Conservation (phyloP, 2,797 vertebrate species). For the Acipenser transmontanus region DNA sequence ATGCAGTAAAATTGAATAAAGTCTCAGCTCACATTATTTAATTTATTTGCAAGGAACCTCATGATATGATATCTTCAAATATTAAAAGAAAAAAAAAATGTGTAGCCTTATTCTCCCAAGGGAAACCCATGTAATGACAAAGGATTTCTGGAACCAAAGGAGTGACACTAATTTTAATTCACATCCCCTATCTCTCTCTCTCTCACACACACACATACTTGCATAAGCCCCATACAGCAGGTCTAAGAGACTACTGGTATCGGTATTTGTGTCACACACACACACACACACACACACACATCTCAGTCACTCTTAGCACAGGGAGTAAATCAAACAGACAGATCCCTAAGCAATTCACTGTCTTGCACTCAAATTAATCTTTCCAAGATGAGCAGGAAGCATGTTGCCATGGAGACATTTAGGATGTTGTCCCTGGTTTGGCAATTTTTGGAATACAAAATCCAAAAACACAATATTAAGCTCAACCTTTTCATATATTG, state of each 20-base stretch:
- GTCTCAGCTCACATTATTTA: too few species aligned
- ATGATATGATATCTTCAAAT: background rate
- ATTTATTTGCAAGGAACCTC: background rate
- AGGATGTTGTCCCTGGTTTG: constrained; percentile 7
- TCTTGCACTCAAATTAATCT: constrained; percentile 1
- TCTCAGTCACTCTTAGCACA: background rate
- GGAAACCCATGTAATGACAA: background rate
- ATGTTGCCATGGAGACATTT: constrained; percentile 19
- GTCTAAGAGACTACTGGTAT: background rate
- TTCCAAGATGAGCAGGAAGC: constrained; percentile 4
- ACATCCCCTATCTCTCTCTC: too few species aligned
- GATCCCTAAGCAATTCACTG: background rate
- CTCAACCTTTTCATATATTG: background rate
- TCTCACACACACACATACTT: too few species aligned
- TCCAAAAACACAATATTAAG: background rate
- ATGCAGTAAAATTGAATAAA: too few species aligned
- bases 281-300: background rate
- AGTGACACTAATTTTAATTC: constrained; percentile 3
- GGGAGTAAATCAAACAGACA: constrained; percentile 3
- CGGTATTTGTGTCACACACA: constrained; percentile 5
- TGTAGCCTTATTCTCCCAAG: background rate
- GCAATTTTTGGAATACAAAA: constrained; percentile 4
- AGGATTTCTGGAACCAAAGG: background rate
- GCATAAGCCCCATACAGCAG: background rate
- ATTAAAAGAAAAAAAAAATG: background rate